Conservation (phyloP, 2,797 vertebrate species). For the Typhlichthys subterraneus region DNA sequence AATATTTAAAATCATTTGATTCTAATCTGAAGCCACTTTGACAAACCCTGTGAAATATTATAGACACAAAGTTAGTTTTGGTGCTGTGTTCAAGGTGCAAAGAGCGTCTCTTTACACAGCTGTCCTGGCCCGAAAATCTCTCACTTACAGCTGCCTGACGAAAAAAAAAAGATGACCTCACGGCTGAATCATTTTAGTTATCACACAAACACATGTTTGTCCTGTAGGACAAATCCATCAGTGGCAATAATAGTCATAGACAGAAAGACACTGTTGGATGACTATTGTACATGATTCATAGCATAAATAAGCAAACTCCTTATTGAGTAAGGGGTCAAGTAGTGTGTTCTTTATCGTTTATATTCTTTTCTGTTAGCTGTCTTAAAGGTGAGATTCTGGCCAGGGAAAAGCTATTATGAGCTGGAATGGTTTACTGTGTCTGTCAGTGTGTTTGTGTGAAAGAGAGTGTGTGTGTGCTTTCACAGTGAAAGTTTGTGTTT, state of each 20-base stretch:
- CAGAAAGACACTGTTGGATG: no score
- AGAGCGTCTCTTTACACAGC: constrained; percentile 25
- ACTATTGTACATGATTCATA: no score
- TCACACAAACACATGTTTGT: constrained; percentile 6
- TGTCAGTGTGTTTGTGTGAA: not conserved
- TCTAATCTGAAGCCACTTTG: no score
- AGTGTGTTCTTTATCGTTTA: no score
- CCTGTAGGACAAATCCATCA: not conserved
- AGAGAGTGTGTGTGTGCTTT: constrained; percentile 13
- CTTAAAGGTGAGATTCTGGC: not conserved
- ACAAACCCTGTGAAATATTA: not conserved
- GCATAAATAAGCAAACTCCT: no score
- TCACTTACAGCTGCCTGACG: constrained; percentile 31
- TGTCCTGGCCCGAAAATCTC: constrained; percentile 29
- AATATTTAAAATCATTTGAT: no score
- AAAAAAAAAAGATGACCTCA: constrained; percentile 41
- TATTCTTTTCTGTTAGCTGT: not conserved
- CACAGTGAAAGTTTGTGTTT: constrained; percentile 37
- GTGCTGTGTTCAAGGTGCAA: constrained; percentile 35
- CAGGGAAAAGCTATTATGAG: not conserved
- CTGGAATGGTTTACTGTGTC: not conserved
- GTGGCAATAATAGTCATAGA: not conserved
- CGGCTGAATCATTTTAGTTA: constrained; percentile 18
- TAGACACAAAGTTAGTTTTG: not conserved
- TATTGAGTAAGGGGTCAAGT: no score